Conservation (phyloP, 1,140 invertebrate genomes). For the Apis dorsata region DNA sequence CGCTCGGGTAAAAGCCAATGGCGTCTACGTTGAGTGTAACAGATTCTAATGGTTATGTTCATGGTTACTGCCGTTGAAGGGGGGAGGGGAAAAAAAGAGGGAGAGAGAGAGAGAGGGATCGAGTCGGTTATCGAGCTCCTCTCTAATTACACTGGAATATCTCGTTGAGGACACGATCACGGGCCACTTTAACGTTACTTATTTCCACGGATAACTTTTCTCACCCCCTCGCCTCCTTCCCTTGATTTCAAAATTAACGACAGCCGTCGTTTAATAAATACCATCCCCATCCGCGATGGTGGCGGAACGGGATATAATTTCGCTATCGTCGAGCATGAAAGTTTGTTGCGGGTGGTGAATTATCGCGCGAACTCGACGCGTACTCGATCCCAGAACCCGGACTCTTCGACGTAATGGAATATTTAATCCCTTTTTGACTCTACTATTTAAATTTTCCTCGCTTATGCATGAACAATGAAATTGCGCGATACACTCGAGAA, state of each 20-base stretch:
- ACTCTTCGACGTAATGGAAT: slow-evolving; percentile 52
- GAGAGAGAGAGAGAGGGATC: slow-evolving; percentile 3
- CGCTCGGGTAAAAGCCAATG: slow-evolving; percentile 43
- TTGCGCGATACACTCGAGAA: slow-evolving; percentile 35
- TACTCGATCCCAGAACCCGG: not conserved
- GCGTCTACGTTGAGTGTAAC: slow-evolving; percentile 64
- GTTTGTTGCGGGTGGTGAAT: slow-evolving; percentile 55
- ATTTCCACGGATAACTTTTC: not conserved
- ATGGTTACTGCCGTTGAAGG: slow-evolving; percentile 53
- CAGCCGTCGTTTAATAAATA: slow-evolving; percentile 55
- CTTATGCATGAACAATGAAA: slow-evolving; percentile 47
- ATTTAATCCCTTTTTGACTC: slow-evolving; percentile 61
- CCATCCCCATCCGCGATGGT: not conserved
- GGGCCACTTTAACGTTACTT: slow-evolving; percentile 46
- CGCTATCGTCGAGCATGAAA: slow-evolving; percentile 28
- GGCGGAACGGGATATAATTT: slow-evolving; percentile 50
- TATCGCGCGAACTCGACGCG: slow-evolving; percentile 47
- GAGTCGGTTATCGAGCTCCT: slow-evolving; percentile 5
- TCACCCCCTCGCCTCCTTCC: not conserved
- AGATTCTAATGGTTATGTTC: slow-evolving; percentile 73
- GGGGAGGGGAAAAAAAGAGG: not conserved
- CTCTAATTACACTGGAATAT: slow-evolving; percentile 67
- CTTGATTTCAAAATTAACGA: slow-evolving; percentile 35
- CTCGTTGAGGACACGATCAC: slow-evolving; percentile 48
- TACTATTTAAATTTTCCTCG: slow-evolving; percentile 57